Percentiles rank a stretch among this genome's conserved stretches.
These are phyloP conservation scores for Apamea sordens DNA, from an alignment of 2,888 invertebrate species.

Conservation along the genomic window DNA sequence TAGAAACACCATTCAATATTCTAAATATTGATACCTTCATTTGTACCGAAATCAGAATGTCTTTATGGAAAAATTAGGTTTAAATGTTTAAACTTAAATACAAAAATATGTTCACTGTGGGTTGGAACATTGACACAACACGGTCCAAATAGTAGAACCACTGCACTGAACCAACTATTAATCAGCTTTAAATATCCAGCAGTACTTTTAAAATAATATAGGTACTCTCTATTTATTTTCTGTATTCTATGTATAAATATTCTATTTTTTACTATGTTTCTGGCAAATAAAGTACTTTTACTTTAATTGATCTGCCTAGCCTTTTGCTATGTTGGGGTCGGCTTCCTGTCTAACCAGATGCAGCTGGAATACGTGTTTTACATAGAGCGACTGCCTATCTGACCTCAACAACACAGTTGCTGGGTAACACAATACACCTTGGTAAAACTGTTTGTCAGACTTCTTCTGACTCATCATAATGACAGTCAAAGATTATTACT, in stretches of 20 bases:
- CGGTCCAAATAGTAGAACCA: neutral
- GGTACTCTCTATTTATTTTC: no score
- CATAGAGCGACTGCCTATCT: neutral
- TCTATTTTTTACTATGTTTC: no score
- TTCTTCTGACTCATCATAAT: neutral
- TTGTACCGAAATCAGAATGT: no score
- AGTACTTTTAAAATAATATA: neutral
- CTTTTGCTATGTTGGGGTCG: neutral
- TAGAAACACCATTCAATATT: no score
- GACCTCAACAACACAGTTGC: neutral
- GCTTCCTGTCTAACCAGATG: neutral
- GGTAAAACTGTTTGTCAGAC: neutral
- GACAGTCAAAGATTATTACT: no score
- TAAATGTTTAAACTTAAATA: no score
- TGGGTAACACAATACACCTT: neutral
- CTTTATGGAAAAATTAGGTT: no score
- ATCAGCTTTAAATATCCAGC: neutral
- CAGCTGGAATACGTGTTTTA: neutral
- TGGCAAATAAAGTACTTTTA: neutral
- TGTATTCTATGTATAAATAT: no score
- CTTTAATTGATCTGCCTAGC: neutral
- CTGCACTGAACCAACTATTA: neutral
- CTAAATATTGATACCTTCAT: no score
- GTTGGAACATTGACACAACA: no score
- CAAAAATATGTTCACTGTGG: no score